Conservation (phyloP, 2,888 invertebrate species). For the Portevinia maculata region DNA sequence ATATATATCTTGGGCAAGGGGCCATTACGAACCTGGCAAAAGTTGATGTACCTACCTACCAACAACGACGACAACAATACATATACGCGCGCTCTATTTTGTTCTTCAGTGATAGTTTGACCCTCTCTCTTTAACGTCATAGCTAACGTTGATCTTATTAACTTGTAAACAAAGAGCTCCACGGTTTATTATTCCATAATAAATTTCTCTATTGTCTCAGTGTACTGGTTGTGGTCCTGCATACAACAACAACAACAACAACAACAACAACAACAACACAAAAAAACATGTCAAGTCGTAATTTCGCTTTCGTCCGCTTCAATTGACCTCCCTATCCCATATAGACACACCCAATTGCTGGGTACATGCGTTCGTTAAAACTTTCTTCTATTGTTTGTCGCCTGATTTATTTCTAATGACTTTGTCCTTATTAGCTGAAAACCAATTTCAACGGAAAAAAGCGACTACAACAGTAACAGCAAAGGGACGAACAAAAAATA, state of each 20-base stretch:
- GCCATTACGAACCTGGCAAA: too few relatives aligned
- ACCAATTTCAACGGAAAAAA: conserved; percentile 76
- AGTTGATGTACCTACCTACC: too few relatives aligned
- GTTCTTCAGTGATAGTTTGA: conserved; percentile 4
- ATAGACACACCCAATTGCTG: not conserved
- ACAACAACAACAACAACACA: too few relatives aligned
- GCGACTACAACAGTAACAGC: conserved; percentile 23
- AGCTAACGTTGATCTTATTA: conserved; percentile 17
- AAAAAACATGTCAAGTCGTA: conserved; percentile 52
- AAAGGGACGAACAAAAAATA: conserved; percentile 39
- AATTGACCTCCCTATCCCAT: conserved; percentile 27
- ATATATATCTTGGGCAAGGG: too few relatives aligned
- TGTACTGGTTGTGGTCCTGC: conserved; percentile 22
- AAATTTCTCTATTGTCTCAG: conserved; percentile 55
- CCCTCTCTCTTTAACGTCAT: not conserved
- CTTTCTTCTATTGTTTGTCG: conserved; percentile 75
- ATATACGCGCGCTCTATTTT: too few relatives aligned
- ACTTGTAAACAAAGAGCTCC: conserved; percentile 42
- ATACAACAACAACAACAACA: not conserved
- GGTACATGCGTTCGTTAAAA: conserved; percentile 60
- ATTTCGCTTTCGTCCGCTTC: conserved; percentile 60
- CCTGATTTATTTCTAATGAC: conserved; percentile 77
- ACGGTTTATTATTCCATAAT: conserved; percentile 60
- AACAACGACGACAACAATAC: too few relatives aligned
- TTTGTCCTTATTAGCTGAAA: conserved; percentile 77